A percentile compares a stretch with the other conserved stretches of the same genome.
phyloP scores from a whole-genome alignment of 1,140 invertebrate species.

The Mizuhopecten yessoensis region DNA sequence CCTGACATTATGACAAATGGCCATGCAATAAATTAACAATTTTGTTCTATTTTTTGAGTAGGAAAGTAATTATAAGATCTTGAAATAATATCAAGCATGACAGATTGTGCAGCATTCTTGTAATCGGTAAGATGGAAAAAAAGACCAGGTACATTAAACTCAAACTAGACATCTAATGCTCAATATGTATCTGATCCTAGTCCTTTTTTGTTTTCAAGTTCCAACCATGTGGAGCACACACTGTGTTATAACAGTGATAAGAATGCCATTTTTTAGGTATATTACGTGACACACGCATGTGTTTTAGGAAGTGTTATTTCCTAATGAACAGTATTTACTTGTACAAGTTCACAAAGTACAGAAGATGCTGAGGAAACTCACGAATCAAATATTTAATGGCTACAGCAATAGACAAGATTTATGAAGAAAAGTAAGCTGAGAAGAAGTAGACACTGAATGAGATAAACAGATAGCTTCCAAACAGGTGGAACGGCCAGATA shows the following conservation, averaged over 20 bases:
- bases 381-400: conserved; percentile 9
- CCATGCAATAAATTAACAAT: neutral
- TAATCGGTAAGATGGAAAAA: neutral
- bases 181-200: neutral
- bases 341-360: neutral
- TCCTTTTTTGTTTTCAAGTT: neutral
- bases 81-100: neutral
- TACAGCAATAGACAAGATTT: neutral
- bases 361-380: neutral
- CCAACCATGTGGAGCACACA: neutral
- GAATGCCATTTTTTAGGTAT: conserved; percentile 16
- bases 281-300: neutral
- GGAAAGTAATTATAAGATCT: neutral
- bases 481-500: neutral
- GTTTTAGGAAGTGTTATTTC: neutral
- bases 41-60: neutral
- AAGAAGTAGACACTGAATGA: neutral
- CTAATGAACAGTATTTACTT: neutral
- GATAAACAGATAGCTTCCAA: neutral
- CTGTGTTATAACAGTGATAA: neutral
- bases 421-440: neutral
- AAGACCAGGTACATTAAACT: neutral
- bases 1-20: neutral
- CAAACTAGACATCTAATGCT: neutral
- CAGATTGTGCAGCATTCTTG: neutral